These are phyloP conservation scores for Drosophila subquinaria DNA, from an alignment of 2,888 invertebrate species.

Conservation along the genomic window DNA sequence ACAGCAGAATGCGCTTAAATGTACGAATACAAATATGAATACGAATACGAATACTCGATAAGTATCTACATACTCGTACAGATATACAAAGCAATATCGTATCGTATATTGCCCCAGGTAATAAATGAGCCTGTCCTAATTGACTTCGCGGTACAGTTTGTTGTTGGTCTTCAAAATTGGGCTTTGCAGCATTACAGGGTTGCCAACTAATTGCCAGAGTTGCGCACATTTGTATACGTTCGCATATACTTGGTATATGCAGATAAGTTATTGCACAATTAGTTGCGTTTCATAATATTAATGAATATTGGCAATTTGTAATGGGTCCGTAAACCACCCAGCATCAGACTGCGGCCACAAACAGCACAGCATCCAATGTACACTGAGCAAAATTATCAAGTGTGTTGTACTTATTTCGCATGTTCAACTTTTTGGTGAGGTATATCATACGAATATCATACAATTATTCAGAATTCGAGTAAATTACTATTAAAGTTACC, in stretches of 20 bases:
- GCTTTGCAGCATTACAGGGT: constrained; percentile 24
- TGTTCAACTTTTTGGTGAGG: too few relatives aligned
- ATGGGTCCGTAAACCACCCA: constrained; percentile 38
- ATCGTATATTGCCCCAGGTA: constrained; percentile 21
- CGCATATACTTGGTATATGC: not conserved
- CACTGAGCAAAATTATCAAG: not conserved
- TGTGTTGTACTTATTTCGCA: not conserved
- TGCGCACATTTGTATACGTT: not conserved
- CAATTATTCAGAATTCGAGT: too few relatives aligned
- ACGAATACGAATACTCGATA: constrained; percentile 28
- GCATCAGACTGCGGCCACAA: constrained; percentile 6
- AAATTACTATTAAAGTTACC: too few relatives aligned
- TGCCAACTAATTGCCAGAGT: constrained; percentile 20
- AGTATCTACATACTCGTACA: constrained; percentile 8
- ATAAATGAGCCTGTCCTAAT: constrained; percentile 52
- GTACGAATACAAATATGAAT: constrained; percentile 27
- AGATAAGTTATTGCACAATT: constrained; percentile 54
- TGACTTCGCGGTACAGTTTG: constrained; percentile 34
- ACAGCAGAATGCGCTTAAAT: constrained; percentile 68
- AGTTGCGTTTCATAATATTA: constrained; percentile 68
- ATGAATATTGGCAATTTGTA: constrained; percentile 70
- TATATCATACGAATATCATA: too few relatives aligned
- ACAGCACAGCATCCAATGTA: constrained; percentile 18
- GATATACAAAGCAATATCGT: not conserved
- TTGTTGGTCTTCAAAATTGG: constrained; percentile 27